Evolutionary conservation across 2,888 invertebrate genomes (phyloP), one percentile per base, ranked within the genome.

Genomic region (Pandemis cinnamomeana): DNA sequence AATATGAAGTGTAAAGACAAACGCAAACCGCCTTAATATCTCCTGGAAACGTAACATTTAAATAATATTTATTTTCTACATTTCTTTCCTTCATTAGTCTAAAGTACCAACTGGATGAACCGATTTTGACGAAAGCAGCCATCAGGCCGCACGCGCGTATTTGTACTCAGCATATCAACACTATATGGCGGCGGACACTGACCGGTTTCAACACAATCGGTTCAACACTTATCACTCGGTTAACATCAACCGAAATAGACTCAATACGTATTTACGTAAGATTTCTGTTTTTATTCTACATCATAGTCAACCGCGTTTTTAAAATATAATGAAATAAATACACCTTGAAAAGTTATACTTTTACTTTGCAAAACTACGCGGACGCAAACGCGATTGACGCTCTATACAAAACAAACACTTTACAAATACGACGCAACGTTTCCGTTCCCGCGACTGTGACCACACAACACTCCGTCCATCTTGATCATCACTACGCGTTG

Each of bases 401-500:
- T 27, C 58, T 5, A 58, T 27, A 58, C 58, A 27, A 58, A 58
- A 58, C 58, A 11, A 58, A 58, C 10, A 58, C 42, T 62, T 42
- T 42, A 27, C 7, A 61, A 62, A 62, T n/a, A 62, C 62, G 7
- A 42, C 42, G 15, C 42, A 62, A 42, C 42, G 42, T 62, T 15
- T 62, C 41, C 41, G 36, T 20, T 20, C 7, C 4, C 53, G 20
- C 53, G 20, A 15, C 15, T 20, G 15, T 55, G 53, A 55, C 53
- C n/a, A 10, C 58, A 58, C 58, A 58, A 27, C 58, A 58, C 58
- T 27, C 27, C 44, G 15, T 46, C 20, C 63, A 64, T 46, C 44
- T 58, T 4, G 27, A 27, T 27, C 5, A 42, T 74, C 78, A 79
- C 82, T 58, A 75, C 76, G 76, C 77, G 78, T 80, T 73, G 77